A percentile compares a stretch with the other conserved stretches of the same genome.
Evolutionary conservation across 2,113 vertebrate species (phyloP).

Genomic region (Tretioscincus oriximinensis): DNA sequence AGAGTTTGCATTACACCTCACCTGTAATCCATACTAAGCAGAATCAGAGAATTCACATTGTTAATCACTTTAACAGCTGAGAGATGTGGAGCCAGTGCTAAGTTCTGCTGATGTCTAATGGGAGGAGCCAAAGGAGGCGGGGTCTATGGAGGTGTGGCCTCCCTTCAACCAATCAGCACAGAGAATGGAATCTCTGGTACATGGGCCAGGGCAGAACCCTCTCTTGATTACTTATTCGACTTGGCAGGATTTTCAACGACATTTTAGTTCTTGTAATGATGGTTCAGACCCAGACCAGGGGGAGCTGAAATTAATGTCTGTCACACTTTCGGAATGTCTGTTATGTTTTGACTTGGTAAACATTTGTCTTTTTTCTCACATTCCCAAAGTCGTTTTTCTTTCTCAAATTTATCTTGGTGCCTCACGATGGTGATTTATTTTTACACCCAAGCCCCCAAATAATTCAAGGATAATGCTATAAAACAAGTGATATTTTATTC

Average conservation of each 20-base stretch:
- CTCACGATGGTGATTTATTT: not conserved
- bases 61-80: too few relatives aligned
- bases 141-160: too few relatives aligned
- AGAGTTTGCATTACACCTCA: too few relatives aligned
- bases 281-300: conserved; percentile 6
- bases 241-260: conserved; percentile 8
- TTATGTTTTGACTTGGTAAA: not conserved
- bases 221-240: not conserved
- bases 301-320: not conserved
- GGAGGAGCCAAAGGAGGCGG: too few relatives aligned
- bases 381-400: conserved; percentile 7
- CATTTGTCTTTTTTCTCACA: not conserved
- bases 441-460: not conserved
- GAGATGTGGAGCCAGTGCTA: too few relatives aligned
- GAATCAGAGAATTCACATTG: too few relatives aligned
- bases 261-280: not conserved
- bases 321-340: too few relatives aligned
- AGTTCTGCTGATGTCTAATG: too few relatives aligned
- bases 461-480: not conserved
- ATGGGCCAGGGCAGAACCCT: too few relatives aligned
- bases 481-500: not conserved
- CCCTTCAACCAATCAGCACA: too few relatives aligned
- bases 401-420: not conserved
- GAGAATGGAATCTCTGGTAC: too few relatives aligned
- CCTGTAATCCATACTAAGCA: too few relatives aligned